Percentiles rank a stretch among this genome's conserved stretches.
Evolutionary conservation across 2,797 vertebrate species (phyloP).

Genomic region (Neomorphus geoffroyi): DNA sequence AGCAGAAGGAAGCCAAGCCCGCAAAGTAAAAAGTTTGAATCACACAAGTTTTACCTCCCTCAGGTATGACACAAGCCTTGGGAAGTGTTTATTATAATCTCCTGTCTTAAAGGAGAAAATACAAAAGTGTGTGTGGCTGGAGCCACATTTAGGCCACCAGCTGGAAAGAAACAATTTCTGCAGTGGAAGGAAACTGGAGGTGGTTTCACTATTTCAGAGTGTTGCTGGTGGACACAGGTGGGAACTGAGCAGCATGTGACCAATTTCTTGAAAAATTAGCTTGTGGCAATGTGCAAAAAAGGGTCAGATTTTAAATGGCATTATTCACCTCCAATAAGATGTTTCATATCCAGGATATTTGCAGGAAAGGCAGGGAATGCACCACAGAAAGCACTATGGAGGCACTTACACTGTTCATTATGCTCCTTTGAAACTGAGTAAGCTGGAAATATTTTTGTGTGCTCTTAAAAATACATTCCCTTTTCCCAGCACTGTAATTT

Average conservation of each 20-base stretch:
- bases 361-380: background rate
- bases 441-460: background rate
- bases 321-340: background rate
- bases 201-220: background rate
- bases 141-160: background rate
- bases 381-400: background rate
- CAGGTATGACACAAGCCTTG: background rate
- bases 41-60: background rate
- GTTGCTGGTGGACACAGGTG: background rate
- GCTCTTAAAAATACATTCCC: background rate
- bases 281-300: background rate
- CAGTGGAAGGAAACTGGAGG: background rate
- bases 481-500: constrained; percentile 21
- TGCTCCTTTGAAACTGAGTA: background rate
- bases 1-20: background rate
- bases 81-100: background rate
- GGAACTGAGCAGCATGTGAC: background rate
- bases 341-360: background rate
- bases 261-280: background rate
- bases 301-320: background rate
- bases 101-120: background rate
- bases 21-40: background rate
- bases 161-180: background rate
- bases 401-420: background rate
- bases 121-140: background rate